Evolutionary conservation across 2,797 vertebrate species (phyloP), one percentile per base, ranked within the genome.

Genomic region (Gymnopithys bicolor): DNA sequence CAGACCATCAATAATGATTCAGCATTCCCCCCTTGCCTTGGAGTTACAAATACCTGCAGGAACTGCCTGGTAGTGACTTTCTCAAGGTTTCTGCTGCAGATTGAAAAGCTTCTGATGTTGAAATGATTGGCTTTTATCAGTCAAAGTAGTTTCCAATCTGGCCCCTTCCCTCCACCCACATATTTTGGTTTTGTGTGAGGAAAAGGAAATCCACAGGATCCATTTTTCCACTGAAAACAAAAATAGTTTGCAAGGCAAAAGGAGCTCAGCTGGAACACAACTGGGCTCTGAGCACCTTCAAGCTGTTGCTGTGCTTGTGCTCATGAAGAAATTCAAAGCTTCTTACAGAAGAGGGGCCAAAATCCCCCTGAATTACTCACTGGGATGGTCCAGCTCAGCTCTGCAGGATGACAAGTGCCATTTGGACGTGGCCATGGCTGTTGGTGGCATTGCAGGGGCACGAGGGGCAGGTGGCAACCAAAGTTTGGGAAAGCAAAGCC

Each of bases 91-190:
- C 92, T 88, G 71, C 67, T 41, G 76, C 68, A 83, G 81, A 93
- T 66, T 59, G 24, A 52, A 93, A 93, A 64, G 87, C 51, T 75
- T 71, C 21, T 51, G 76, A 92, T 48, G 86, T 56, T 37, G 77
- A 90, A 88, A 85, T 73, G 59, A 68, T 92, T 73, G 83, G 0
- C 13, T 71, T 93, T 93, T 93, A 91, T 96, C 95, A 90, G 85
- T 74, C 70, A 83, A 89, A 93, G 49, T 64, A 82, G 92, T 93
- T 93, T 90, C 80, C 89, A 90, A 80, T 93, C 89, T 93, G 79
- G 82, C 80, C 84, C 87, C 66, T 95, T 96, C 92, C 89, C 89
- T 92, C 80, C 91, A 91, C 90, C 89, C 84, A 79, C 94, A 64
- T 85, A 78, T 95, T 93, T 93, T 94, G 13, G 77, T 93, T 90